Percentiles rank a stretch among this genome's conserved stretches.
These are phyloP conservation scores for Poecile atricapillus DNA, from an alignment of 2,113 vertebrate genomes.

Conservation along the genomic window DNA sequence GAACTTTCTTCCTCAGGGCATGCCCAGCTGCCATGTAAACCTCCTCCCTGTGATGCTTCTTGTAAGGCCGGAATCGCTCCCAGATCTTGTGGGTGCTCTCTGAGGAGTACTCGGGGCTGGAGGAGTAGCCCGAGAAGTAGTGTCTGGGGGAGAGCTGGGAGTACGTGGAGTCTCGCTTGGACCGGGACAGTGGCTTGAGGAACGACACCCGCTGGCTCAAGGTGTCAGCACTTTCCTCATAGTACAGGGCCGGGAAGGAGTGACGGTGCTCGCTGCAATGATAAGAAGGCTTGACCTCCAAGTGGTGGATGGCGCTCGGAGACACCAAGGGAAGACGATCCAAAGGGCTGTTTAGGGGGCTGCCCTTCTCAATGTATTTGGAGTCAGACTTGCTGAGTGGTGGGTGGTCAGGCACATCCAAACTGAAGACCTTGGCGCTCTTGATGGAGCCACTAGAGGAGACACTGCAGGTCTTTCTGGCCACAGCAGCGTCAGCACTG, in stretches of 20 bases:
- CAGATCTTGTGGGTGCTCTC: slow-evolving; percentile 99
- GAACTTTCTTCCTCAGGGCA: slow-evolving; percentile 96
- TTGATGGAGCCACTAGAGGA: slow-evolving; percentile 84
- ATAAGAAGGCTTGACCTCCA: slow-evolving; percentile 95
- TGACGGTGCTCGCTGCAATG: slow-evolving; percentile 97
- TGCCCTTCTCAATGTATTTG: slow-evolving; percentile 91
- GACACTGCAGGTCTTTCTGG: slow-evolving; percentile 88
- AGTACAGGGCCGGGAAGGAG: slow-evolving; percentile 97
- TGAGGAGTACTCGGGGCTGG: slow-evolving; percentile 97
- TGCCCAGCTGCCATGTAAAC: slow-evolving; percentile 96
- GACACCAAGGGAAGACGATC: slow-evolving; percentile 91
- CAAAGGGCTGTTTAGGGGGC: slow-evolving; percentile 83
- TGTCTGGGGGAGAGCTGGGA: slow-evolving; percentile 98
- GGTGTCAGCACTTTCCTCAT: slow-evolving; percentile 89
- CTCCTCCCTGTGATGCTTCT: slow-evolving; percentile 94
- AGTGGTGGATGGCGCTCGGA: slow-evolving; percentile 81
- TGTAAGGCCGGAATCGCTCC: slow-evolving; percentile 98
- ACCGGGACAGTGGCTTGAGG: slow-evolving; percentile 92
- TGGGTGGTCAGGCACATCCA: slow-evolving; percentile 89
- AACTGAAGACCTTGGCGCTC: slow-evolving; percentile 85
- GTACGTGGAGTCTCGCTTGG: slow-evolving; percentile 93
- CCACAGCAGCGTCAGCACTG: slow-evolving; percentile 86
- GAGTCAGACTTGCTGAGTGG: slow-evolving; percentile 81
- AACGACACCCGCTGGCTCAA: slow-evolving; percentile 90
- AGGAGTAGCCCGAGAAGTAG: slow-evolving; percentile 97